These are phyloP conservation scores for Drosophila infuscata DNA, from an alignment of 2,888 invertebrate genomes.

Conservation along the genomic window DNA sequence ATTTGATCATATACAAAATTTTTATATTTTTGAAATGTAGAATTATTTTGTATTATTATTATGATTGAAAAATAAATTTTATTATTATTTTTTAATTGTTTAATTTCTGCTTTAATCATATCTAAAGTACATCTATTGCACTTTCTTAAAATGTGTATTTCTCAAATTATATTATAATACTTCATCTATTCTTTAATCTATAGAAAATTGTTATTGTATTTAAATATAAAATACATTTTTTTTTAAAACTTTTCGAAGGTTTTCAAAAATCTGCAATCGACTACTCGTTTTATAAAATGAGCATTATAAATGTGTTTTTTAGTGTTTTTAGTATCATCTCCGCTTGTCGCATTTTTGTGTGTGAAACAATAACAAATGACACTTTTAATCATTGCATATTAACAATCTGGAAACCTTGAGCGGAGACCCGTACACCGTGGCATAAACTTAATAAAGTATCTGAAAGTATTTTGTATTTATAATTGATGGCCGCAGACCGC, in stretches of 20 bases:
- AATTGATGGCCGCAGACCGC: slow-evolving; percentile 69
- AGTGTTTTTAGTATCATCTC: slow-evolving; percentile 11
- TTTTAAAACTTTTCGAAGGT: neutral
- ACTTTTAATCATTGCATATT: slow-evolving; percentile 81
- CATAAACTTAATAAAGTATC: slow-evolving; percentile 19
- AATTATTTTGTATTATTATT: neutral
- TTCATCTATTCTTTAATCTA: neutral
- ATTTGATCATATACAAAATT: neutral
- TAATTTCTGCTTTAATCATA: neutral
- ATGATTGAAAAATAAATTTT: too few species aligned
- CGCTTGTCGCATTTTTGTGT: slow-evolving; percentile 28
- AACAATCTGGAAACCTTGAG: slow-evolving; percentile 61
- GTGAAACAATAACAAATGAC: slow-evolving; percentile 74
- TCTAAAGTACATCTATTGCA: neutral
- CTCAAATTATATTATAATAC: neutral
- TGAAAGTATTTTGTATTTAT: slow-evolving; percentile 42
- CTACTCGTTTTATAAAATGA: slow-evolving; percentile 1
- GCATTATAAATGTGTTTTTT: slow-evolving; percentile 20
- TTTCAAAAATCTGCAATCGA: neutral
- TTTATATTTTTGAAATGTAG: too few species aligned
- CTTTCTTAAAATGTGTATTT: accelerated
- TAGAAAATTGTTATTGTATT: neutral
- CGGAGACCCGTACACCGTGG: slow-evolving; percentile 51
- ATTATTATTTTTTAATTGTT: neutral
- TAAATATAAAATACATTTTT: neutral